A percentile compares a stretch with the other conserved stretches of the same genome.
Evolutionary conservation across 2,113 vertebrate species (phyloP).

Genomic region (Pogonocichla stellata): DNA sequence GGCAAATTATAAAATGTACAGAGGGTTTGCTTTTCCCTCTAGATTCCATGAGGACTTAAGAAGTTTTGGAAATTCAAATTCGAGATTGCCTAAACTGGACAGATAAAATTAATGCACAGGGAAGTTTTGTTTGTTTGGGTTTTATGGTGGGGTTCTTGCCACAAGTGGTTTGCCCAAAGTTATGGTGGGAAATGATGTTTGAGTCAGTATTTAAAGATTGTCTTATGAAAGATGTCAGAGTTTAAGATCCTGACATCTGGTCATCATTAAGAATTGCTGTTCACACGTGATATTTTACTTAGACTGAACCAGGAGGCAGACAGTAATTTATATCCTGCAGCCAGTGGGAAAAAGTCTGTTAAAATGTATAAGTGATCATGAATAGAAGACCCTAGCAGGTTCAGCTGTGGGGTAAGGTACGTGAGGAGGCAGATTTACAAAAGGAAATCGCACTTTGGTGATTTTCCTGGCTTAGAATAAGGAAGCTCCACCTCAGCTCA

Average conservation of each 20-base stretch:
- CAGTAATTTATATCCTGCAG: conserved; percentile 3
- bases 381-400: not conserved
- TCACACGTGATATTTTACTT: conserved; percentile 32
- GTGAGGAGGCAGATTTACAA: not conserved
- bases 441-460: conserved; percentile 13
- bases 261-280: not conserved
- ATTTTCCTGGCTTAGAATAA: conserved; percentile 6
- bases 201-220: not conserved
- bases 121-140: not conserved
- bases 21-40: not conserved
- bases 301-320: not conserved
- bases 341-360: conserved; percentile 2
- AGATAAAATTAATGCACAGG: not conserved
- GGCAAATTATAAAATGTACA: not conserved
- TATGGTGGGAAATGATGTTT: not conserved
- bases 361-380: not conserved
- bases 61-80: not conserved
- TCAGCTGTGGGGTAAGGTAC: not conserved
- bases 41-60: not conserved
- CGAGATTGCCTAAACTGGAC: not conserved
- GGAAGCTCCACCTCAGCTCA: not conserved
- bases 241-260: conserved; percentile 34
- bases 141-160: not conserved
- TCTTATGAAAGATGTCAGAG: not conserved
- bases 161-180: not conserved